These are phyloP conservation scores for Drepana falcataria DNA, from an alignment of 2,888 invertebrate species.

Conservation along the genomic window DNA sequence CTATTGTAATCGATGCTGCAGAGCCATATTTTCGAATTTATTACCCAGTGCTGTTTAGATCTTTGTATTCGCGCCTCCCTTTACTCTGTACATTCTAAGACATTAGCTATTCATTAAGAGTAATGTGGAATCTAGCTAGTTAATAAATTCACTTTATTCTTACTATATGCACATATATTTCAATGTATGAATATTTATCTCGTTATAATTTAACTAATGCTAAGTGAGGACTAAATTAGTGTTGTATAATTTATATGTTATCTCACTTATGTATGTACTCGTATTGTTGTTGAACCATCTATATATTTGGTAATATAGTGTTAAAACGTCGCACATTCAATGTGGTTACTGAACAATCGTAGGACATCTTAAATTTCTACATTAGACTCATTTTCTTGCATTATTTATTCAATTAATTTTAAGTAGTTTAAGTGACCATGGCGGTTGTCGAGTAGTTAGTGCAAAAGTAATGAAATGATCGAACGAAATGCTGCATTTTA, in stretches of 20 bases:
- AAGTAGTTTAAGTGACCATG: conserved; percentile 36
- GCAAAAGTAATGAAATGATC: conserved; percentile 19
- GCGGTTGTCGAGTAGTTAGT: conserved; percentile 40
- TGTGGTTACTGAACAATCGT: background rate
- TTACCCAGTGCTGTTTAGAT: background rate
- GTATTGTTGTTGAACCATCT: too few relatives aligned
- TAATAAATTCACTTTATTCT: background rate
- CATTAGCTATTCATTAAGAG: background rate
- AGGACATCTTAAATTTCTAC: conserved; percentile 24
- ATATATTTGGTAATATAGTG: too few relatives aligned
- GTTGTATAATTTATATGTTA: too few relatives aligned
- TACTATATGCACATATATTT: background rate
- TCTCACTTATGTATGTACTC: too few relatives aligned
- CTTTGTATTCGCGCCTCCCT: background rate
- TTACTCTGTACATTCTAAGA: background rate
- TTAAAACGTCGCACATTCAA: background rate
- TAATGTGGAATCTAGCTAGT: background rate
- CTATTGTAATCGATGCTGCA: background rate
- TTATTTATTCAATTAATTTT: conserved; percentile 47
- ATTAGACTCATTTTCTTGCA: conserved; percentile 35
- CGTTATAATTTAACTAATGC: too few relatives aligned
- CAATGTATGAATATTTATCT: background rate
- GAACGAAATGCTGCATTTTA: conserved; percentile 19
- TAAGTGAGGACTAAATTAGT: too few relatives aligned
- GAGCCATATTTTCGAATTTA: background rate